A percentile compares a stretch with the other conserved stretches of the same genome.
phyloP scores from a whole-genome alignment of 2,888 invertebrate genomes.

The Cheilosia vulpina region DNA sequence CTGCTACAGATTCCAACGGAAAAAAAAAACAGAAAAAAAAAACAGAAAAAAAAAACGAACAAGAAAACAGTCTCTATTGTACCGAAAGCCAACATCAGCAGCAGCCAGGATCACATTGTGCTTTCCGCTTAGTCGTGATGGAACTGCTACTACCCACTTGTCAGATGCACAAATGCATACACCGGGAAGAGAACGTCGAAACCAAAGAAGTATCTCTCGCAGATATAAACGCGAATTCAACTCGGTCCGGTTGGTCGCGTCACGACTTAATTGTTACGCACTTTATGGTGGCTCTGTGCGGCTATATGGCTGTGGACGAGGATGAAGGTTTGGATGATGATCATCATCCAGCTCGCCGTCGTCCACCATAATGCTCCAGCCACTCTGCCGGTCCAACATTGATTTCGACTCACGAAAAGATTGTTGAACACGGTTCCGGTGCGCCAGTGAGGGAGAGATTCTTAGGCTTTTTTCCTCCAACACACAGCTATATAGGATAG shows the following conservation, averaged over 20 bases:
- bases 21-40: constrained; percentile 15
- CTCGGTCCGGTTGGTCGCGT: constrained; percentile 68
- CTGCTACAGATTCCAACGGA: constrained; percentile 54
- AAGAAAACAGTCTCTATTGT: constrained; percentile 64
- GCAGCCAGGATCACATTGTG: constrained; percentile 44
- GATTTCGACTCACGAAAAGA: constrained; percentile 74
- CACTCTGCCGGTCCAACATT: constrained; percentile 57
- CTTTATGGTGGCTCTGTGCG: constrained; percentile 46
- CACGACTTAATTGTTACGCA: constrained; percentile 76
- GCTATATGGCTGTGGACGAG: constrained; percentile 9
- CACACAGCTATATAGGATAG: constrained; percentile 8
- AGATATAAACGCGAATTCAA: constrained; percentile 57
- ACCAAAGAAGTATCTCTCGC: constrained; percentile 46
- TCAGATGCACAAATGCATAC: constrained; percentile 55
- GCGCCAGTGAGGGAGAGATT: constrained; percentile 18
- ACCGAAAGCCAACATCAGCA: constrained; percentile 38
- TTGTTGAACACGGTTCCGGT: constrained; percentile 69
- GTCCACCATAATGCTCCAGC: constrained; percentile 17
- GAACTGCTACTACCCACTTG: constrained; percentile 72
- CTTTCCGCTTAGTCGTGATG: constrained; percentile 66
- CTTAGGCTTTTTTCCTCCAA: constrained; percentile 7
- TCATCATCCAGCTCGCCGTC: constrained; percentile 23
- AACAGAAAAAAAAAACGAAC: constrained; percentile 26
- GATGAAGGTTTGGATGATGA: constrained; percentile 33
- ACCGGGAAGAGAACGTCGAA: constrained; percentile 22